Percentiles rank a stretch among this genome's conserved stretches.
Conservation (phyloP, 2,113 vertebrate species). For the Pelmatolapia mariae region DNA sequence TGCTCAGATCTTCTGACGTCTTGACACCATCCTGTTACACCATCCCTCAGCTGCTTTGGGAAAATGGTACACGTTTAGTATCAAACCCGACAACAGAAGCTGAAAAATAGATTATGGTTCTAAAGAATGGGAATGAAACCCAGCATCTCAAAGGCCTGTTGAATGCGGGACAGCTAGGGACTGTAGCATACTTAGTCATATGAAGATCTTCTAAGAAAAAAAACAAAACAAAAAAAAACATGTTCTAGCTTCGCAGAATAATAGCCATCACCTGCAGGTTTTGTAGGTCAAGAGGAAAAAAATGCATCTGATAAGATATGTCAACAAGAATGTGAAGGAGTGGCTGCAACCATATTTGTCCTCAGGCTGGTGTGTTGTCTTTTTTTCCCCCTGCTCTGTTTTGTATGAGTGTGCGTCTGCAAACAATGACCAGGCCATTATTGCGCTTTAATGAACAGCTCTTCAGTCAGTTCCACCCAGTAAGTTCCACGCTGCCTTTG, state of each 20-base stretch:
- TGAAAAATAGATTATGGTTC: not conserved
- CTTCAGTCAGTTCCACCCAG: not conserved
- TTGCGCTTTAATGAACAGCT: not conserved
- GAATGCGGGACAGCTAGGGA: not conserved
- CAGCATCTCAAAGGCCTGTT: not conserved
- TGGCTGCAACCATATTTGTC: not conserved
- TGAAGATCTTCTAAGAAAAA: not conserved
- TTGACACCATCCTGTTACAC: not conserved
- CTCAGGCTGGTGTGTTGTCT: not conserved
- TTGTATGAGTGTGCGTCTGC: not conserved
- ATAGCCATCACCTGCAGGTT: not conserved
- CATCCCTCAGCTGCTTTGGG: not conserved
- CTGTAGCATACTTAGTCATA: not conserved
- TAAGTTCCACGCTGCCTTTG: not conserved
- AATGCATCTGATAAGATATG: not conserved
- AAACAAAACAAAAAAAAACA: fast-evolving
- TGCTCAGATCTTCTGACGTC: not conserved
- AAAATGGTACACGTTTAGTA: not conserved
- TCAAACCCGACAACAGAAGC: not conserved
- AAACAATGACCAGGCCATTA: not conserved
- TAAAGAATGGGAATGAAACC: not conserved
- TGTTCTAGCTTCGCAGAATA: not conserved
- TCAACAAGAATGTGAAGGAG: constrained; percentile 10
- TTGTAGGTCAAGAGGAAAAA: not conserved
- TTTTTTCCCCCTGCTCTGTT: not conserved